Base-by-base conservation (phyloP, 2,888 invertebrate genomes). In the Lobophora halterata region DNA sequence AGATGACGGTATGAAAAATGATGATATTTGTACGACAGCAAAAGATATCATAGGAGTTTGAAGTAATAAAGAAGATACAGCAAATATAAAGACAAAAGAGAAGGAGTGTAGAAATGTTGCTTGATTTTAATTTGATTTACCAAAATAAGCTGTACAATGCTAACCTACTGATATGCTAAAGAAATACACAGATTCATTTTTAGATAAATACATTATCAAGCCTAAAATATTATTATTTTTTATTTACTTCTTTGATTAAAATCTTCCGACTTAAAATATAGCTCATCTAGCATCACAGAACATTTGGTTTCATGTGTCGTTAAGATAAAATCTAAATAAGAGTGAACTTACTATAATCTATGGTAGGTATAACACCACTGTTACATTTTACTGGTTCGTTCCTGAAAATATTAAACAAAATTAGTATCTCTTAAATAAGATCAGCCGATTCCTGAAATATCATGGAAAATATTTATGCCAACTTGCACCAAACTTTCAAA, bases 341-440 rank as follows among this genome's bases (percentile, higher is more conserved):
- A 55, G 86, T 89, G 90, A 94, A 95, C 27, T 79, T 76, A 33
- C 79, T 85, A 14, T 94, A 78, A 74, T 94, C 90, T 34, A 94
- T 66, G 6, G 71, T 62, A 0, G 92, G 92, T 55, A 95, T 89
- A 3, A 55, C 62, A 3, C 75, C 70, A 51, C 91, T 87, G 29
- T 88, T 75, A 58, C 95, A 95, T 13, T 86, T 83, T 1, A 90
- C 70, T 29, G 91, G 88, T 30, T 89, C 89, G 62, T 95, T 95
- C 35, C 94, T 94, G 78, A 23, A 88, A 89, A 54, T 34, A 55
- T 49, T 16, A 18, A 39, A 19, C 21, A 20, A 19, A 28, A 4
- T 11, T 16, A 6, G 2, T 17, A 9, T 10, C 18, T 18, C 10
- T 6, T 19, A 10, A 20, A 12, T 5, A 8, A 12, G 8, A 20